These are phyloP conservation scores for Hemiprocne comata DNA, from an alignment of 2,113 vertebrate species.

Conservation along the genomic window DNA sequence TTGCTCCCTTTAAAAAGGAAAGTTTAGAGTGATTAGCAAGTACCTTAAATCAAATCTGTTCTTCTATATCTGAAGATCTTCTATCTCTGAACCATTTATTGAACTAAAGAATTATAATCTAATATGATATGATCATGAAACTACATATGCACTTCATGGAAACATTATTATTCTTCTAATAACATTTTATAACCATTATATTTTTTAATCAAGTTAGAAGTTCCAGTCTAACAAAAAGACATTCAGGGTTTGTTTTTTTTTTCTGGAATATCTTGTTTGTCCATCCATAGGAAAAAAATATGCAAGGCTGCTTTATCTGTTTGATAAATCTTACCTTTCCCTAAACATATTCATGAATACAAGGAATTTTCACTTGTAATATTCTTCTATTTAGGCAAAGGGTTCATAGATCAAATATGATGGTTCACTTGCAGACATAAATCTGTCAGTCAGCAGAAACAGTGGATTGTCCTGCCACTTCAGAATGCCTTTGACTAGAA, in stretches of 20 bases:
- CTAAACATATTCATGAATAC: not conserved
- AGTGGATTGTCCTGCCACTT: not conserved
- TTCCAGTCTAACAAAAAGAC: not conserved
- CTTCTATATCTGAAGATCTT: not conserved
- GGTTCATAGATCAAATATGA: not conserved
- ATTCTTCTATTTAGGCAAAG: not conserved
- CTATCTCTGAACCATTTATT: not conserved
- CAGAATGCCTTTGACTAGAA: not conserved
- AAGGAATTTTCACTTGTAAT: not conserved
- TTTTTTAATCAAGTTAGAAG: not conserved
- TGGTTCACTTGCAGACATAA: not conserved
- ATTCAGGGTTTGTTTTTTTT: not conserved
- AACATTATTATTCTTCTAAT: not conserved
- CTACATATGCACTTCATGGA: not conserved
- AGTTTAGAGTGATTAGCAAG: not conserved
- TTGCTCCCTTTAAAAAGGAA: slow-evolving; percentile 83
- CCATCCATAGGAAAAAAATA: not conserved
- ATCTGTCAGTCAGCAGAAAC: not conserved
- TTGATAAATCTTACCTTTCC: not conserved
- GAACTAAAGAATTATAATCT: not conserved
- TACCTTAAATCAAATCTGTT: not conserved
- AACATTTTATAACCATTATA: not conserved
- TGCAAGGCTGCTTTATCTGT: not conserved
- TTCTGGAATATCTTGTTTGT: not conserved
- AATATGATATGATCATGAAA: not conserved